phyloP scores from a whole-genome alignment of 2,888 invertebrate species.

The Tolmerus cingulatus region DNA sequence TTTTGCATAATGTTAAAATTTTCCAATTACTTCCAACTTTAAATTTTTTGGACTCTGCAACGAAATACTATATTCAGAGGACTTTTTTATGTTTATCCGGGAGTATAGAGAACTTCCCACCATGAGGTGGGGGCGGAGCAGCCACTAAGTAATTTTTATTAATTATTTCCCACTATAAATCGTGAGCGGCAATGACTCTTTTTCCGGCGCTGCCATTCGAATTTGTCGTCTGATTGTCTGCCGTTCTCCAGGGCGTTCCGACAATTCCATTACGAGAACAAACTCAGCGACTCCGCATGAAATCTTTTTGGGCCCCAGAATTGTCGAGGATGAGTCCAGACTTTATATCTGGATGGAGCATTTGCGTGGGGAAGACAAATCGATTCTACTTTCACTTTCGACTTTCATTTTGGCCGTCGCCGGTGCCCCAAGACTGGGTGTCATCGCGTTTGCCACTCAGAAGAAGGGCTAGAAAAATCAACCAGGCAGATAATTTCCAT shows the following conservation, averaged over 20 bases:
- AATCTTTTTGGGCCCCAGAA: not conserved
- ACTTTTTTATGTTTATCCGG: not conserved
- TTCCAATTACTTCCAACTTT: no score
- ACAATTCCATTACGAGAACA: not conserved
- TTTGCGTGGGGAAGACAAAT: not conserved
- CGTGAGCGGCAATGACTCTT: not conserved
- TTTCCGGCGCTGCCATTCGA: not conserved
- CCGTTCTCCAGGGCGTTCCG: not conserved
- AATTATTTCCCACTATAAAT: not conserved
- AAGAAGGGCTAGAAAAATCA: not conserved
- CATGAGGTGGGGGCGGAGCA: not conserved
- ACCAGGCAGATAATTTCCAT: conserved; percentile 2
- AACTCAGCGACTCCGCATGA: not conserved
- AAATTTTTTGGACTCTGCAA: not conserved
- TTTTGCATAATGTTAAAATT: no score
- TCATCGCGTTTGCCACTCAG: not conserved
- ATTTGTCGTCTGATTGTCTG: not conserved
- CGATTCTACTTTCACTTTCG: not conserved
- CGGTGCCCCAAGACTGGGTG: not conserved
- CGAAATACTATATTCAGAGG: not conserved
- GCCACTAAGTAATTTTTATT: not conserved
- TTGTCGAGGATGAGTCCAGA: not conserved
- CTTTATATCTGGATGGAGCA: not conserved
- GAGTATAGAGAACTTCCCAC: not conserved
- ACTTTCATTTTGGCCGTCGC: not conserved